Evolutionary conservation across 2,888 invertebrate species (phyloP).

Genomic region (Dexiosoma caninum): DNA sequence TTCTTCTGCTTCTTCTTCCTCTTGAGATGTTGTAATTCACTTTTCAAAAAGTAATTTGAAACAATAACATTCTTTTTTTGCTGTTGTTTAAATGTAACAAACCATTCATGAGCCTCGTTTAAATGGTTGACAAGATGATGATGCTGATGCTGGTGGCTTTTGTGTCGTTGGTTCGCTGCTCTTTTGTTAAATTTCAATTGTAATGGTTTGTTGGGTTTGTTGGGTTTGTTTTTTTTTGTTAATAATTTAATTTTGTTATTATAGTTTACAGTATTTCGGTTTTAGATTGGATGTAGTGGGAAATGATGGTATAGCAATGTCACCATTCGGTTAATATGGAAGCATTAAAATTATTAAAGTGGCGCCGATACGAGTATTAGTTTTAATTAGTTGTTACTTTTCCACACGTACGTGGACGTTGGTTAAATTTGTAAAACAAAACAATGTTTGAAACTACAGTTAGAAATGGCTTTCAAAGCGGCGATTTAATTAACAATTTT

Average conservation of each 20-base stretch:
- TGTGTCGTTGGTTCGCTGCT: not conserved
- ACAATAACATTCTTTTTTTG: constrained; percentile 13
- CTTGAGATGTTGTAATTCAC: not conserved
- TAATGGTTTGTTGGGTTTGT: not conserved
- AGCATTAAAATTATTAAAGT: constrained; percentile 15
- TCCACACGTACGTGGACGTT: not conserved
- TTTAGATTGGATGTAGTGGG: not conserved
- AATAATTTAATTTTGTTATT: not conserved
- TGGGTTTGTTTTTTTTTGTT: not conserved
- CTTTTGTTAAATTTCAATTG: constrained; percentile 26
- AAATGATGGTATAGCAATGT: not conserved
- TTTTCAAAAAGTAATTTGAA: constrained; percentile 26
- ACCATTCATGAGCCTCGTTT: not conserved
- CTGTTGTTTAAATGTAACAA: not conserved
- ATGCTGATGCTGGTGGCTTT: not conserved
- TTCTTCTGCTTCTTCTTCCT: not conserved
- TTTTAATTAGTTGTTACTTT: not conserved
- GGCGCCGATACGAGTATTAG: constrained; percentile 23
- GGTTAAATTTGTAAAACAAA: not conserved
- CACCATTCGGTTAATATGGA: not conserved
- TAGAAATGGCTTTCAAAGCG: not conserved
- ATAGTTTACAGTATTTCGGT: not conserved
- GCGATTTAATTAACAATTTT: not conserved
- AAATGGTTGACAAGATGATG: constrained; percentile 1
- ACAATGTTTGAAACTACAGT: not conserved